These are phyloP conservation scores for Aurelia aurita complex sp. Pacific DNA, from an alignment of 30 jellyfish, hydroid and myxozoan genomes.

Conservation along the genomic window DNA sequence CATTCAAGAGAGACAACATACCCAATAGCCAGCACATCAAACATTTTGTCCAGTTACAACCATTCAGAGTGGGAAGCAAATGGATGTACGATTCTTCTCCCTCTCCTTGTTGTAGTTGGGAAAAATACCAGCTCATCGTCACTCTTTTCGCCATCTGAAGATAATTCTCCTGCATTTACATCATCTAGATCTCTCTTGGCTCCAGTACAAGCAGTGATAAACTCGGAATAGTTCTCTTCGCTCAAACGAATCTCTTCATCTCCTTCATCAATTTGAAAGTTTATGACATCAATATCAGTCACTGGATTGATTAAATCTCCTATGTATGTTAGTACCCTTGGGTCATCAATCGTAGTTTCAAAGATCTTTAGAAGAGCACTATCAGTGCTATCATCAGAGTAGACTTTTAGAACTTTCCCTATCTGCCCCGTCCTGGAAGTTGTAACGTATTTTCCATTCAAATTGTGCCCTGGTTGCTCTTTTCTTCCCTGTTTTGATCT, in stretches of 20 bases:
- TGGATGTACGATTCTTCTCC: slow-evolving; percentile 24
- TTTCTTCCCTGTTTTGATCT: neutral
- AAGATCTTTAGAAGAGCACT: slow-evolving; percentile 21
- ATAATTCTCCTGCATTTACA: too few relatives aligned
- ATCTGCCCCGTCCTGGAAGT: slow-evolving; percentile 26
- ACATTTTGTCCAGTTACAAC: slow-evolving; percentile 24
- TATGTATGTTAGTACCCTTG: slow-evolving; percentile 12
- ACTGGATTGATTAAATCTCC: slow-evolving; percentile 26
- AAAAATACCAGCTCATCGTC: too few relatives aligned
- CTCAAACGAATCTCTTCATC: slow-evolving; percentile 17
- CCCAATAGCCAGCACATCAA: slow-evolving; percentile 29
- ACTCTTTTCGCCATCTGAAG: too few relatives aligned
- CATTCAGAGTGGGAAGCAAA: slow-evolving; percentile 28
- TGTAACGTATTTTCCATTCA: slow-evolving; percentile 16
- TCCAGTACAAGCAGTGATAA: neutral
- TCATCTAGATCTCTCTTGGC: too few relatives aligned
- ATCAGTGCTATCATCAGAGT: neutral
- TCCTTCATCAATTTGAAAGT: slow-evolving; percentile 25
- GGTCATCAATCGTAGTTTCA: slow-evolving; percentile 24
- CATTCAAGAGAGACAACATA: slow-evolving; percentile 19
- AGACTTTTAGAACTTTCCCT: slow-evolving; percentile 8
- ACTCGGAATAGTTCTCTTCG: slow-evolving; percentile 14
- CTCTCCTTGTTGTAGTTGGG: slow-evolving; percentile 12
- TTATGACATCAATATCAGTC: slow-evolving; percentile 12
- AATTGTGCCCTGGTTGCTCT: slow-evolving; percentile 24